Conservation (phyloP, 2,113 vertebrate genomes). For the Pithys albifrons region DNA sequence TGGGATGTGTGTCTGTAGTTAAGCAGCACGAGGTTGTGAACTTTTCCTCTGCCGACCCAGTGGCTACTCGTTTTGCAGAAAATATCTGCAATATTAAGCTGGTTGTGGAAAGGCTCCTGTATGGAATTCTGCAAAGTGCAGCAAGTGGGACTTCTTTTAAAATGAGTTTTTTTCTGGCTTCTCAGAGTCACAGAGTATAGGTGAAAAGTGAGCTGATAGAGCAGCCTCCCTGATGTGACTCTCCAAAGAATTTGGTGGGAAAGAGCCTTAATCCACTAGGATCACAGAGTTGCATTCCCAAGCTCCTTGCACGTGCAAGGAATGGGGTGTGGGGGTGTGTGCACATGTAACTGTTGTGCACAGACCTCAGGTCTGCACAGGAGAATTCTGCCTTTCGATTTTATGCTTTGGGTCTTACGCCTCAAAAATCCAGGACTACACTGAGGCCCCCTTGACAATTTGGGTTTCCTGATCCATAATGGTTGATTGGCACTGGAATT, state of each 20-base stretch:
- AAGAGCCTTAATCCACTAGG: neutral
- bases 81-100: neutral
- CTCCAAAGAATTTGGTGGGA: neutral
- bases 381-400: neutral
- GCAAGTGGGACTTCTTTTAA: neutral
- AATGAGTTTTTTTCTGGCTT: neutral
- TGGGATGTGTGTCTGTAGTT: neutral
- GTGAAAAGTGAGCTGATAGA: neutral
- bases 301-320: neutral
- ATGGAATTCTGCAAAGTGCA: neutral
- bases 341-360: rapidly evolving
- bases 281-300: neutral
- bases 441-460: neutral
- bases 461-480: slow-evolving; percentile 22
- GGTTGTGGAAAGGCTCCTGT: neutral
- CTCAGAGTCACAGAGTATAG: neutral
- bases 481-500: slow-evolving; percentile 32
- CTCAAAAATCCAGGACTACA: slow-evolving; percentile 16
- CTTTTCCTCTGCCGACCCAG: neutral
- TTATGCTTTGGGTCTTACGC: neutral
- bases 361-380: neutral
- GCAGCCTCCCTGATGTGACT: neutral
- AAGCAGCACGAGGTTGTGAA: neutral
- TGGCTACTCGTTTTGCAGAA: neutral
- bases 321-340: neutral